Evolutionary conservation across 2,113 vertebrate species (phyloP), one percentile per base, ranked within the genome.

Genomic region (Cottus gobio): DNA sequence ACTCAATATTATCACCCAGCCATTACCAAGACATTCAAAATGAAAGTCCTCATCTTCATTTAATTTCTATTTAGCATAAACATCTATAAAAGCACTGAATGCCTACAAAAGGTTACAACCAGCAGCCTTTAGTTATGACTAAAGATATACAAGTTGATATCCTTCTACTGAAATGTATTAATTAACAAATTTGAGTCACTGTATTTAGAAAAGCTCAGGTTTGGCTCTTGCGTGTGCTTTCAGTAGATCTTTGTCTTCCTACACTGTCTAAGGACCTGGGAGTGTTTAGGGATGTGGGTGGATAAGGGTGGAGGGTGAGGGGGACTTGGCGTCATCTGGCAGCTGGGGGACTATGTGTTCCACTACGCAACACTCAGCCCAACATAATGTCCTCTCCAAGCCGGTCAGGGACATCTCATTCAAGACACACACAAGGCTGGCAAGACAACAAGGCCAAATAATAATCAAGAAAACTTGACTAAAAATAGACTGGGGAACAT

Each of bases 281-380:
- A 73, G 36, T 73, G 83, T 80, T 80, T 42, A 56, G 57, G 37
- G 84, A 72, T 72, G 67, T 74, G 81, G 69, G 81, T 7, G 63
- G 73, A 70, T 3, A 70, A 24, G 61, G 26, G 52, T 68, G 61
- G 28, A 57, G 46, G 34, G 37, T 37, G 24, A 50, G 31, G 36
- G 75, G 24, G 67, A 44, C 48, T 56, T 50, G 11, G 54, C 20
- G 74, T 85, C 87, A 89, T 85, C 76, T 75, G 87, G 80, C 78
- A 83, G 82, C 67, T 69, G 72, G 71, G 85, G 68, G 71, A 79
- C 64, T 22, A 5, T 46, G 63, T 87, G 86, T 78, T 89, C 73
- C 67, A 39, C 71, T 71, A 42, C 28, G 7, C 58, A 70, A 42
- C 0, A 1, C 71, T 71, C 61, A 70, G 48, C 77, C 31, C 74